Base-by-base conservation (phyloP, 2,113 vertebrate species). In the Phocoena sinus region DNA sequence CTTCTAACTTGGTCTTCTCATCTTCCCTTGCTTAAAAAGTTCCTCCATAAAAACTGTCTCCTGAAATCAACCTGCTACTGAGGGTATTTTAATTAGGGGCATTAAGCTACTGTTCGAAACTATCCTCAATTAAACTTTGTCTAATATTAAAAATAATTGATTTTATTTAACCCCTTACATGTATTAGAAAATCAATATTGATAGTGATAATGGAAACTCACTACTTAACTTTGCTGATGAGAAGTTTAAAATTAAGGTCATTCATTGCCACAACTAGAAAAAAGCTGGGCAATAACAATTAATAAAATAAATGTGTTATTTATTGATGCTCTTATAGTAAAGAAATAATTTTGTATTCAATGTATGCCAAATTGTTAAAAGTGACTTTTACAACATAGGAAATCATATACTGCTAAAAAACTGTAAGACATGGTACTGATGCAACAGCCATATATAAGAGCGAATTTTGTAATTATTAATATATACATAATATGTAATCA, bases 141-240 rank as follows among this genome's bases (percentile, higher is more conserved):
- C 8, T 96, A 93, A 95, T 80, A 89, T 82, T 36, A 77, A 91
- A 28, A 97, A 84, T 41, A 81, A 97, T 77, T 20, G 92, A 71
- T 96, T 95, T 96, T 97, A n/a, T 94, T 79, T 76, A 92, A 87
- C 86, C 94, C 88, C 96, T 92, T 44, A 5, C 13, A 56, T 25
- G 44, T 26, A 41, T n/a, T 50, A 85, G 81, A 95, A 95, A 97
- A 94, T 97, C 96, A 94, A 92, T 97, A 85, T 79, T 94, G 62
- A 95, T 81, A 80, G 73, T 70, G 84, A 44, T 80, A 96, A 60
- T 83, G n/a, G 82, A 96, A 86, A 47, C 41, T 53, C 23, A 77
- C 86, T 50, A 68, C 13, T 91, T 0, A 17, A 47, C 13, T 65
- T 92, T 76, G 68, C 80, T 90, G 36, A 12, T 28, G 81, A 77